Conservation (phyloP, 1,140 invertebrate species). For the Leptestheria dahalacensis region DNA sequence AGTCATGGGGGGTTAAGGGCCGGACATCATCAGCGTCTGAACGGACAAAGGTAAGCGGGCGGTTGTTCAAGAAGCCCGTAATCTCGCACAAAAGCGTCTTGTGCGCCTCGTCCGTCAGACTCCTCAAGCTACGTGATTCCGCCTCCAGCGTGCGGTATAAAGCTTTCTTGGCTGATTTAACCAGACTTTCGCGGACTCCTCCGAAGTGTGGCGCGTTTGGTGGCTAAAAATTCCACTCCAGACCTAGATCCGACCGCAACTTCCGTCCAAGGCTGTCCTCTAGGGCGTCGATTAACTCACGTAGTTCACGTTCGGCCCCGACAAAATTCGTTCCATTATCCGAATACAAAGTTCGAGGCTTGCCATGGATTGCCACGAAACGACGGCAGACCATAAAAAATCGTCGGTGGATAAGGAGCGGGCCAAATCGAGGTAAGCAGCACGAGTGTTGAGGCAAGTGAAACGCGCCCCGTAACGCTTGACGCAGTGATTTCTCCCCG, state of each 20-base stretch:
- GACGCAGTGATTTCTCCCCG: slow-evolving; percentile 3
- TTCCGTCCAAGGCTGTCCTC: too few relatives aligned
- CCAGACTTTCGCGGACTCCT: not conserved
- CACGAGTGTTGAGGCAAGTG: slow-evolving; percentile 18
- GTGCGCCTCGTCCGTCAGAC: slow-evolving; percentile 1
- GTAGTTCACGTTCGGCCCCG: not conserved
- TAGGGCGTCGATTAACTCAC: not conserved
- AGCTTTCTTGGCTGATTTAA: not conserved
- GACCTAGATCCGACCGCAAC: not conserved
- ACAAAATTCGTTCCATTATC: slow-evolving; percentile 9
- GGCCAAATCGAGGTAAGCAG: slow-evolving; percentile 17
- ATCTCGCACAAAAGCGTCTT: slow-evolving; percentile 19
- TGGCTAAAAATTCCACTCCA: not conserved
- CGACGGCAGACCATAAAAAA: not conserved
- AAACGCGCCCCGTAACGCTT: slow-evolving; percentile 16
- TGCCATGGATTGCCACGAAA: not conserved
- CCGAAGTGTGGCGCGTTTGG: too few relatives aligned
- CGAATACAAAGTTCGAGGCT: not conserved
- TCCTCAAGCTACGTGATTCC: too few relatives aligned
- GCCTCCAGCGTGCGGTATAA: slow-evolving; percentile 16
- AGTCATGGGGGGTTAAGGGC: slow-evolving; percentile 16
- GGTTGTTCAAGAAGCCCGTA: slow-evolving; percentile 19
- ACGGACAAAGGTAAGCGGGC: slow-evolving; percentile 13
- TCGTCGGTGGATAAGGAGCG: slow-evolving; percentile 1
- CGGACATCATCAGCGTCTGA: slow-evolving; percentile 10